Evolutionary conservation across 2,113 vertebrate genomes (phyloP).

Genomic region (Sakesphorus luctuosus): DNA sequence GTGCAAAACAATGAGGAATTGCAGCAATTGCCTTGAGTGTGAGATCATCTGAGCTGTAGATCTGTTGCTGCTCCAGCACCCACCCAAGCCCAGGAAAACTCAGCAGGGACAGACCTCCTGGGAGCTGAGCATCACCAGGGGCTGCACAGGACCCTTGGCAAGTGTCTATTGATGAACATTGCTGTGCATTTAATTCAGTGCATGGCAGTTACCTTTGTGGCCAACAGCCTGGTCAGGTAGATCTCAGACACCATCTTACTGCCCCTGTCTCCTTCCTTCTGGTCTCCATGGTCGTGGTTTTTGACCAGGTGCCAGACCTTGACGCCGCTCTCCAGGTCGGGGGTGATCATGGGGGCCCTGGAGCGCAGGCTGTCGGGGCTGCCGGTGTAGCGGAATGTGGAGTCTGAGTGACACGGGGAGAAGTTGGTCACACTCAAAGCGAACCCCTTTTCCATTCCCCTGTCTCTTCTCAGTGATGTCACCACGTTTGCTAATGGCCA

Average conservation of each 20-base stretch:
- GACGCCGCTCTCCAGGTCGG: slow-evolving; percentile 94
- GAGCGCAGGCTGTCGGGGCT: slow-evolving; percentile 98
- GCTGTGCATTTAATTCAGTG: rapidly evolving
- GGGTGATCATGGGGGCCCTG: slow-evolving; percentile 96
- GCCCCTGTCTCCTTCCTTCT: slow-evolving; percentile 96
- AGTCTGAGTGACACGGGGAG: slow-evolving; percentile 78
- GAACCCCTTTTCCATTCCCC: not conserved
- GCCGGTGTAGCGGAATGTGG: slow-evolving; percentile 95
- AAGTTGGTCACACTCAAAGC: not conserved
- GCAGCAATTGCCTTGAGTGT: not conserved
- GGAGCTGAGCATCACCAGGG: not conserved
- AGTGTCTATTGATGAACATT: rapidly evolving
- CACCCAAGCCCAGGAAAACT: not conserved
- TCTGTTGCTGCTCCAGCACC: not conserved
- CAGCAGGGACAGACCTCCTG: rapidly evolving
- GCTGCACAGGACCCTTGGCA: rapidly evolving
- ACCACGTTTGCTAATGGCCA: rapidly evolving
- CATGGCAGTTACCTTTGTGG: slow-evolving; percentile 87
- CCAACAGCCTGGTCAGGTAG: slow-evolving; percentile 94
- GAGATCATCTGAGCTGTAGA: not conserved
- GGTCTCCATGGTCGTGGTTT: slow-evolving; percentile 98
- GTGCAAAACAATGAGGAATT: not conserved
- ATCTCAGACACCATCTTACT: slow-evolving; percentile 99
- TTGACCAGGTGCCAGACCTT: slow-evolving; percentile 99
- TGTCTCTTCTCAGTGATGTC: not conserved